phyloP scores from a whole-genome alignment of 2,113 vertebrate species.

The Saguinus midas region DNA sequence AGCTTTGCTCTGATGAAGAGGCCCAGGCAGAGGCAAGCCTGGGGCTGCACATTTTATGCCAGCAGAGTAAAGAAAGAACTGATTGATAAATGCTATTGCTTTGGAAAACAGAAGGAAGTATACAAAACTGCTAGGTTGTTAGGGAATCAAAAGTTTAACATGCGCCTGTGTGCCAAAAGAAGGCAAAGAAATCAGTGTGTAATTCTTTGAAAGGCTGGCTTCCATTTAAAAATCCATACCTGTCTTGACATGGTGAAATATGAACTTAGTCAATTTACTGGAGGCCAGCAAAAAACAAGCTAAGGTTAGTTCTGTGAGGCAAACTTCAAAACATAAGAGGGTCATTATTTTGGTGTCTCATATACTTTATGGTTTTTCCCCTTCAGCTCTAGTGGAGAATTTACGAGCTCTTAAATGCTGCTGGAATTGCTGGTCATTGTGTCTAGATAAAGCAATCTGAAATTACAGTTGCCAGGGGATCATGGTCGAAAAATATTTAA shows the following conservation, averaged over 20 bases:
- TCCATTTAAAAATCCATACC: conserved; percentile 36
- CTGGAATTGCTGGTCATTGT: neutral
- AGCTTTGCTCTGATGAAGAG: conserved; percentile 39
- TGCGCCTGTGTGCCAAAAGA: neutral
- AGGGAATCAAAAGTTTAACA: conserved; percentile 38
- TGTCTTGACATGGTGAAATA: conserved; percentile 9
- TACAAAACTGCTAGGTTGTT: neutral
- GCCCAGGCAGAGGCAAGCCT: neutral
- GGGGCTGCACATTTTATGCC: conserved; percentile 32
- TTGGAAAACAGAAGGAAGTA: conserved; percentile 41
- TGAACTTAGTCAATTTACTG: neutral
- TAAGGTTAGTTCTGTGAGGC: conserved; percentile 27
- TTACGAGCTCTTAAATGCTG: neutral
- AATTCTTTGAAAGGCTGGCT: neutral
- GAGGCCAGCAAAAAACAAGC: neutral
- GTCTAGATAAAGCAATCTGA: conserved; percentile 10
- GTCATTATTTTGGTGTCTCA: conserved; percentile 29
- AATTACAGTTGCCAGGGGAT: neutral
- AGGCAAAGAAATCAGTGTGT: conserved; percentile 14
- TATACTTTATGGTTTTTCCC: neutral
- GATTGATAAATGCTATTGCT: conserved; percentile 28
- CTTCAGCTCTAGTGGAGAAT: neutral
- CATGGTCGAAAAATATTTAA: neutral
- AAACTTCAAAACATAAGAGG: conserved; percentile 39
- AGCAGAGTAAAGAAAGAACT: conserved; percentile 48